Evolutionary conservation across 2,888 invertebrate species (phyloP).

Genomic region (Rhagonycha lutea): DNA sequence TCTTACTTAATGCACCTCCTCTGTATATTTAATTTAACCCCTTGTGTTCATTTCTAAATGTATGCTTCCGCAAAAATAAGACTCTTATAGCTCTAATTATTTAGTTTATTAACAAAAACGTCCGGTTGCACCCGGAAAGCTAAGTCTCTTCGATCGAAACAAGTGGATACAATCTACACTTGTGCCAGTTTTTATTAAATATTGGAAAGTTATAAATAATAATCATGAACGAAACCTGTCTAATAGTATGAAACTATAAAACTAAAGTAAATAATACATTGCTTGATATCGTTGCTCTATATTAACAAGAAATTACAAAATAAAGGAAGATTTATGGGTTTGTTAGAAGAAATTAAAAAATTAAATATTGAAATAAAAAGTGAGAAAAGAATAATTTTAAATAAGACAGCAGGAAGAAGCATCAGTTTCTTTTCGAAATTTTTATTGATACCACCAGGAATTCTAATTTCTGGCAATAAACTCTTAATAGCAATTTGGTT

Average conservation of each 20-base stretch:
- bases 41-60: neutral
- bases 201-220: neutral
- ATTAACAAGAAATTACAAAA: too few relatives aligned
- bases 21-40: neutral
- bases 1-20: neutral
- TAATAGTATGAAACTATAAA: too few relatives aligned
- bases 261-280: too few relatives aligned
- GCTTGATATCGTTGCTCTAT: too few relatives aligned
- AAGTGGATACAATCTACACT: neutral
- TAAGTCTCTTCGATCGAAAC: neutral
- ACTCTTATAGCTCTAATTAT: neutral
- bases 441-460: neutral
- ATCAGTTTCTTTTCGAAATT: neutral
- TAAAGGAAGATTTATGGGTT: too few relatives aligned
- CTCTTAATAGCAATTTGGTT: neutral
- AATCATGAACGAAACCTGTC: neutral
- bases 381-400: neutral
- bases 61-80: neutral
- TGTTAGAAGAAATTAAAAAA: too few relatives aligned
- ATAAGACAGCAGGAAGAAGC: too few relatives aligned
- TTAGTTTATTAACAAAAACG: neutral
- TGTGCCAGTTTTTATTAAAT: neutral
- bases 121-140: too few relatives aligned
- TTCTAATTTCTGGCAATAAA: neutral
- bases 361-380: neutral